phyloP scores from a whole-genome alignment of 2,888 invertebrate species.

The Idaea dimidiata region DNA sequence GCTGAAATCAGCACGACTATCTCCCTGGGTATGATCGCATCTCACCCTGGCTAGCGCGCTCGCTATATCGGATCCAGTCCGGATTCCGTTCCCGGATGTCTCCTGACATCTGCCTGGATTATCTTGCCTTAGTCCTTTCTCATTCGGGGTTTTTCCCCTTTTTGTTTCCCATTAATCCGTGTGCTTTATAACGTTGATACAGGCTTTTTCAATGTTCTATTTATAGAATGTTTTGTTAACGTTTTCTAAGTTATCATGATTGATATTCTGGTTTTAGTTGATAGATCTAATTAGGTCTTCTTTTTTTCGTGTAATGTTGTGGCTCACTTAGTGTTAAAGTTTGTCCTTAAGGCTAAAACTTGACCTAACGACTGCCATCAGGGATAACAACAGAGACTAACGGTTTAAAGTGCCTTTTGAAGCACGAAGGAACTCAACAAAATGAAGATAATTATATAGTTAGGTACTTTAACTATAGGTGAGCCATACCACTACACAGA shows the following conservation, averaged over 20 bases:
- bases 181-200: slow-evolving; percentile 7
- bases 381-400: too few species aligned
- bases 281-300: neutral
- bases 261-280: neutral
- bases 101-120: slow-evolving; percentile 64
- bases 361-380: too few species aligned
- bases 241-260: neutral
- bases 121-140: slow-evolving; percentile 55
- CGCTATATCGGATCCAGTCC: slow-evolving; percentile 51
- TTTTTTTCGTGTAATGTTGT: too few species aligned
- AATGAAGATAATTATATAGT: too few species aligned
- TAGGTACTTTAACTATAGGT: too few species aligned
- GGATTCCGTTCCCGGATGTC: slow-evolving; percentile 53
- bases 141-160: slow-evolving; percentile 50
- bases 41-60: slow-evolving; percentile 45
- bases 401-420: too few species aligned
- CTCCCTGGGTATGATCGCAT: slow-evolving; percentile 52
- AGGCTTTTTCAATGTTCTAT: slow-evolving; percentile 2
- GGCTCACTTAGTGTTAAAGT: too few species aligned
- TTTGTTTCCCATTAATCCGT: slow-evolving; percentile 49
- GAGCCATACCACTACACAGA: too few species aligned
- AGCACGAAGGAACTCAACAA: too few species aligned
- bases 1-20: slow-evolving; percentile 64
- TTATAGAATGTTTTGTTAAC: slow-evolving; percentile 2
- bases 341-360: too few species aligned